Conservation (phyloP, 2,888 invertebrate species). For the Hirtodrosophila histrioides region DNA sequence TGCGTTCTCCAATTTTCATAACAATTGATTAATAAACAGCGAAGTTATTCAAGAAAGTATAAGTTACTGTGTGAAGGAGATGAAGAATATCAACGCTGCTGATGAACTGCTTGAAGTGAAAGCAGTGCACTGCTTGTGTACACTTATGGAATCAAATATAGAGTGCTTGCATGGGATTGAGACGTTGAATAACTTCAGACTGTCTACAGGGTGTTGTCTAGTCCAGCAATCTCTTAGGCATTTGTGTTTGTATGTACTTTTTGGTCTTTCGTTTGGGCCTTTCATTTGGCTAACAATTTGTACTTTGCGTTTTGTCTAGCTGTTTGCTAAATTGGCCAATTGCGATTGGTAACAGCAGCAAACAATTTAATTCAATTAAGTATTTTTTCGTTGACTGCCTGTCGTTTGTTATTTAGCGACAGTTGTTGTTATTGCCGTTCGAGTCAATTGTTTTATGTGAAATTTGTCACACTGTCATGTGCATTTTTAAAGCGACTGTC, state of each 20-base stretch:
- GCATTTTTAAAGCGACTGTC: slow-evolving; percentile 54
- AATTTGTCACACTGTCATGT: slow-evolving; percentile 79
- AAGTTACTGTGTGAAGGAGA: too few species aligned
- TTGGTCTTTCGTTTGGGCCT: slow-evolving; percentile 38
- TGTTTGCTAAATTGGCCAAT: slow-evolving; percentile 81
- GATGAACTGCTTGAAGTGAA: too few species aligned
- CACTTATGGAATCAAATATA: too few species aligned
- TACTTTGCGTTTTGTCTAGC: slow-evolving; percentile 69
- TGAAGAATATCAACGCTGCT: too few species aligned
- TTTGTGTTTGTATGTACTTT: slow-evolving; percentile 4
- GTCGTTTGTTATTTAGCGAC: slow-evolving; percentile 79
- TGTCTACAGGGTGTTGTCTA: not conserved
- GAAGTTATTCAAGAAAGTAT: too few species aligned
- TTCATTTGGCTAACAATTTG: slow-evolving; percentile 76
- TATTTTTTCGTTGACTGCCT: slow-evolving; percentile 71
- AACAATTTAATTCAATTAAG: slow-evolving; percentile 82
- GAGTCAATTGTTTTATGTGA: slow-evolving; percentile 74
- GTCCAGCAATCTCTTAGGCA: not conserved
- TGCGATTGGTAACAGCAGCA: slow-evolving; percentile 78
- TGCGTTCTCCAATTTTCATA: too few species aligned
- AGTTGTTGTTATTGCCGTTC: slow-evolving; percentile 54
- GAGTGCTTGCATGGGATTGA: too few species aligned
- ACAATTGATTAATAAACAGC: too few species aligned
- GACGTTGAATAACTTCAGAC: too few species aligned
- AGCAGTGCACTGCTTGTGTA: too few species aligned